Percentiles rank a stretch among this genome's conserved stretches.
These are phyloP conservation scores for Saccostrea cuccullata DNA, from an alignment of 1,140 invertebrate species.

Conservation along the genomic window DNA sequence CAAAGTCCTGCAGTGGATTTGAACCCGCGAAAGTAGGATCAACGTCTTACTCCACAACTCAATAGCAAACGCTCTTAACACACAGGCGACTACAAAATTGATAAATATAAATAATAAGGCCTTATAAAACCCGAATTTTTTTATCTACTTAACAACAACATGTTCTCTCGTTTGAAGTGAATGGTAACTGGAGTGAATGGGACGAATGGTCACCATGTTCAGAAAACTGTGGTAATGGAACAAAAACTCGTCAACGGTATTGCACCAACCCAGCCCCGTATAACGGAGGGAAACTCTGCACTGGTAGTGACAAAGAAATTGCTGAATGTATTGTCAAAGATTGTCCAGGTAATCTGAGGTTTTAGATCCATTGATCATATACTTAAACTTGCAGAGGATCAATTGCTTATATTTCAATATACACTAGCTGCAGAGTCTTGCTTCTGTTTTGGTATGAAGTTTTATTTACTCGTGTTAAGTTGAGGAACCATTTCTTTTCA, in stretches of 20 bases:
- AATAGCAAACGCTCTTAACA: too few species aligned
- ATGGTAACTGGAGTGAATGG: slow-evolving; percentile 76
- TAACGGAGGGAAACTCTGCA: slow-evolving; percentile 64
- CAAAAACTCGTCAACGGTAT: slow-evolving; percentile 82
- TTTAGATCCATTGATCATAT: background rate
- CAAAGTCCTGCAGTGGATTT: background rate
- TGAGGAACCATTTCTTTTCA: slow-evolving; percentile 9
- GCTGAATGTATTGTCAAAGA: slow-evolving; percentile 49
- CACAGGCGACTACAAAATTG: too few species aligned
- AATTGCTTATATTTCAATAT: background rate
- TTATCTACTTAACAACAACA: background rate
- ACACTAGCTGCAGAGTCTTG: background rate
- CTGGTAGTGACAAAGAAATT: slow-evolving; percentile 54
- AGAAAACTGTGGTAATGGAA: slow-evolving; percentile 92
- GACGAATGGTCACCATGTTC: slow-evolving; percentile 92
- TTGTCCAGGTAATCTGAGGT: slow-evolving; percentile 16
- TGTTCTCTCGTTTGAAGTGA: slow-evolving; percentile 55
- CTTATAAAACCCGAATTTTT: background rate
- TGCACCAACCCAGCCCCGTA: slow-evolving; percentile 55
- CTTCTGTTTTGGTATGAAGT: background rate
- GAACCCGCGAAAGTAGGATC: background rate
- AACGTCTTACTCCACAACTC: background rate
- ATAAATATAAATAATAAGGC: background rate
- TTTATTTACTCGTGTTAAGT: background rate
- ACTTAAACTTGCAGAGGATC: too few species aligned